These are phyloP conservation scores for Neosalanx taihuensis DNA, from an alignment of 2,797 vertebrate species.

Conservation along the genomic window DNA sequence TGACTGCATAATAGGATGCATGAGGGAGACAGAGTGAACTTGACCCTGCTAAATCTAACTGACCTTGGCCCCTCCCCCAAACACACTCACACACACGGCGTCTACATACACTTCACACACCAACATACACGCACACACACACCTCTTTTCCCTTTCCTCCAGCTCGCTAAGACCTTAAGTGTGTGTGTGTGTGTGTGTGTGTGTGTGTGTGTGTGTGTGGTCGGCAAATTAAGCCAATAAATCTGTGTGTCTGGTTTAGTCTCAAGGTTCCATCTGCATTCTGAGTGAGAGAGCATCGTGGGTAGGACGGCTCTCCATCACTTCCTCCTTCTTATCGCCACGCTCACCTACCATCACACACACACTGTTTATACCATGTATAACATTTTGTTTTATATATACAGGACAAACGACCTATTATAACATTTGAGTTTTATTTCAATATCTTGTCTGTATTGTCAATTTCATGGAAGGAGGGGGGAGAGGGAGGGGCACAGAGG, in stretches of 20 bases:
- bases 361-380: not conserved
- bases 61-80: constrained; percentile 68
- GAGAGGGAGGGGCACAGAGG: too few relatives aligned
- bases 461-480: too few relatives aligned
- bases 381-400: not conserved
- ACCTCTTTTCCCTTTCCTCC: constrained; percentile 20
- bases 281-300: constrained; percentile 7
- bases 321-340: not conserved
- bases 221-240: constrained; percentile 74
- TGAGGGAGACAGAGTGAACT: constrained; percentile 73
- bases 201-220: constrained; percentile 46
- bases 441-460: too few relatives aligned
- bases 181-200: constrained; percentile 39
- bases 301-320: not conserved
- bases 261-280: constrained; percentile 41
- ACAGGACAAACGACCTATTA: not conserved
- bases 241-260: constrained; percentile 58
- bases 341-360: not conserved
- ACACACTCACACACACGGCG: constrained; percentile 11
- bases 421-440: not conserved
- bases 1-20: constrained; percentile 78
- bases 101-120: constrained; percentile 6
- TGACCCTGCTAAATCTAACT: constrained; percentile 75
- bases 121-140: constrained; percentile 26
- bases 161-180: constrained; percentile 37